Evolutionary conservation across 1,140 invertebrate genomes (phyloP), one percentile per base, ranked within the genome.

Genomic region (Cataglyphis hispanica): DNA sequence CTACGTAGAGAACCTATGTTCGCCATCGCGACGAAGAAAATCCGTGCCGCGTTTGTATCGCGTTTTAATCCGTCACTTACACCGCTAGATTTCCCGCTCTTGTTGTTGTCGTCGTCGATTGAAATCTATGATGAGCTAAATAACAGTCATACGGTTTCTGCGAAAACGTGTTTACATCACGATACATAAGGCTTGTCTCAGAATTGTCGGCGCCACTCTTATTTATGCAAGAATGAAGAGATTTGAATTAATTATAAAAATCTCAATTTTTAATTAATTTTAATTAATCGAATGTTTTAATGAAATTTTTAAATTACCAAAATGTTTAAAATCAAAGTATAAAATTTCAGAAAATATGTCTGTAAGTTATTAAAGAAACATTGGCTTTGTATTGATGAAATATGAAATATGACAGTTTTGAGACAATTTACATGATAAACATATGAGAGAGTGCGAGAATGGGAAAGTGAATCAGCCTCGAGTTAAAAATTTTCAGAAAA

Each of bases 1-100:
- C 76, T 78, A 67, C 76, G 43, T 53, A 43, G 46, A 64, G 10
- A 83, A 83, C 78, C 46, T 83, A 83, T 74, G 67, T 83, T 74
- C 50, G 50, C 25, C 40, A n/a, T 16, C 69, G 46, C 34, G 53
- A 58, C 53, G 67, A 43, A 22, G 78, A 74, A 83, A 46, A 83
- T 81, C 66, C 37, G 46, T 50, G 16, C 46, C 13, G 34, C 50
- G 60, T 78, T 58, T n/a, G 43, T 11, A 40, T n/a, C 43, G 31
- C 61, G 2, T 31, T 58, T 60, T 58, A 27, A 60, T 69, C 31
- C 76, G 53, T 11, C 27, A 27, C 10, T n/a, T 37, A 46, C 34
- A 64, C 31, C 53, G 25, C n/a, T 53, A 43, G n/a, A 53, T 31
- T 53, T 5, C 0, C 46, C 16, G 43, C 34, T 40, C 40, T 70